Evolutionary conservation across 2,888 invertebrate species (phyloP).

Genomic region (Dusona sp.): DNA sequence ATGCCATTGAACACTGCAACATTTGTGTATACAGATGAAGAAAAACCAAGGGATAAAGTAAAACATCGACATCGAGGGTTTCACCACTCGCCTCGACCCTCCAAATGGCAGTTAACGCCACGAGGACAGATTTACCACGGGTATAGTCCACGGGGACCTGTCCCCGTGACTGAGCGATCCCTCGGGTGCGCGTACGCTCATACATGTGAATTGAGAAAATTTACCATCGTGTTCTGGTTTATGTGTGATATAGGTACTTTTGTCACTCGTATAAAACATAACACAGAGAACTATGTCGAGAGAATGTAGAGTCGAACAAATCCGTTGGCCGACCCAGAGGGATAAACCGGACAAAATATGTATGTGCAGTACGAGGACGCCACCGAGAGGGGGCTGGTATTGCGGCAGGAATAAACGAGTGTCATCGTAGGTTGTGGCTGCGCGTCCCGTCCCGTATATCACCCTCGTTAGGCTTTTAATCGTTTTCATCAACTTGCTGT

Average conservation of each 20-base stretch:
- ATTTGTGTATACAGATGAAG: neutral
- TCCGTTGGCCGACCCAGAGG: slow-evolving; percentile 59
- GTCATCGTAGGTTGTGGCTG: slow-evolving; percentile 44
- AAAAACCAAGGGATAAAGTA: slow-evolving; percentile 34
- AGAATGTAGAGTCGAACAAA: slow-evolving; percentile 23
- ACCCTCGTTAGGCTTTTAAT: slow-evolving; percentile 83
- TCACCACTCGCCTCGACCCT: slow-evolving; percentile 68
- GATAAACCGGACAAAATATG: slow-evolving; percentile 42
- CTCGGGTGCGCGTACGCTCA: slow-evolving; percentile 79
- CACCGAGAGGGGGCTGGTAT: slow-evolving; percentile 25
- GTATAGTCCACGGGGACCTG: slow-evolving; percentile 77
- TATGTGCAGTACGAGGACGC: slow-evolving; percentile 16
- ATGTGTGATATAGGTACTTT: slow-evolving; percentile 38
- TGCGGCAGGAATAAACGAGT: slow-evolving; percentile 63
- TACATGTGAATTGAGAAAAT: slow-evolving; percentile 83
- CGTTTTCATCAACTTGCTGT: slow-evolving; percentile 83
- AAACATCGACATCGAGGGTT: slow-evolving; percentile 27
- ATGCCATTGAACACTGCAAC: neutral
- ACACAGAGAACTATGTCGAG: neutral
- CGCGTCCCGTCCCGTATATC: slow-evolving; percentile 64
- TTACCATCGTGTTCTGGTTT: slow-evolving; percentile 72
- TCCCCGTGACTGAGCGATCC: slow-evolving; percentile 81
- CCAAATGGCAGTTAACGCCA: slow-evolving; percentile 81
- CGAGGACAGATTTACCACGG: slow-evolving; percentile 81
- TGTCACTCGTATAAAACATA: slow-evolving; percentile 23